These are phyloP conservation scores for Mus spicilegus DNA, from an alignment of 2,113 vertebrate species.

Conservation along the genomic window DNA sequence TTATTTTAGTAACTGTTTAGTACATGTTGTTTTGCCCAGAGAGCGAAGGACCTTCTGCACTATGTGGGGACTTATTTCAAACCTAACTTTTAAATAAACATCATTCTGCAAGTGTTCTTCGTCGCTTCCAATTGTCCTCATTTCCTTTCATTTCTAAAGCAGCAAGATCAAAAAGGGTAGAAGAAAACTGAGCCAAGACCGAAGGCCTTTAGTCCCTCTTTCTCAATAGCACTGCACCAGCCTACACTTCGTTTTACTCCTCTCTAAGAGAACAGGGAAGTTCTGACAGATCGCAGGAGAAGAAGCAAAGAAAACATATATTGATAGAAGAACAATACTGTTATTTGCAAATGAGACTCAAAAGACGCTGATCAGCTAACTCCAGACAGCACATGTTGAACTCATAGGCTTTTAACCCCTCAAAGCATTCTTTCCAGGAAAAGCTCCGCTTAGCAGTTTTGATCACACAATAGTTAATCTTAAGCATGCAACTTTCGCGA, in stretches of 20 bases:
- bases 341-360: not conserved
- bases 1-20: constrained; percentile 61
- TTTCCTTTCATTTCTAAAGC: constrained; percentile 47
- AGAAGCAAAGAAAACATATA: constrained; percentile 40
- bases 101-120: not conserved
- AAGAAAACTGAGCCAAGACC: not conserved
- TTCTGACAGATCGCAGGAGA: not conserved
- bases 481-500: constrained; percentile 33
- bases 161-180: not conserved
- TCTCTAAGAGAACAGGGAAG: not conserved
- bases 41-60: constrained; percentile 14
- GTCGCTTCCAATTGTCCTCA: not conserved
- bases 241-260: not conserved
- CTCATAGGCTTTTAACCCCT: not conserved
- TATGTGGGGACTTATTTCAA: constrained; percentile 19
- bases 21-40: not conserved
- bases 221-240: not conserved
- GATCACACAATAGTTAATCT: constrained; percentile 50
- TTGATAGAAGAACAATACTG: not conserved
- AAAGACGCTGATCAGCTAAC: not conserved
- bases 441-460: not conserved
- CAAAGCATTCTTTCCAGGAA: not conserved
- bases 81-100: not conserved
- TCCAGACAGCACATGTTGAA: not conserved
- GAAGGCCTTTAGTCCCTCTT: not conserved